These are phyloP conservation scores for Thamnophis sirtalis DNA, from an alignment of 2,113 vertebrate species.

Conservation along the genomic window DNA sequence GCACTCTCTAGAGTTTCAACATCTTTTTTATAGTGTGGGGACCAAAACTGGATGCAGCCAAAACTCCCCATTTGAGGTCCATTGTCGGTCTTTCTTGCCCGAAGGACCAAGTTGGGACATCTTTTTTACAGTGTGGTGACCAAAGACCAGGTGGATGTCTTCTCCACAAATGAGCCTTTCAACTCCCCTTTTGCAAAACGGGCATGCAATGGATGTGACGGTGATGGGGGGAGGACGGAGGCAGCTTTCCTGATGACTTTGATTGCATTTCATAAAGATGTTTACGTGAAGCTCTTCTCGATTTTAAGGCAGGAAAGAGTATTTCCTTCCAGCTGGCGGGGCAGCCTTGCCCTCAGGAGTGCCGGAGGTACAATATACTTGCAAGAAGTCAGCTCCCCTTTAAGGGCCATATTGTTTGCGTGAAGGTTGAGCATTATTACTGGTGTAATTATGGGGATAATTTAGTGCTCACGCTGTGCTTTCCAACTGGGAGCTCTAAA, in stretches of 20 bases:
- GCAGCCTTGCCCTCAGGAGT: conserved; percentile 12
- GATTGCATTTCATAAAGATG: not conserved
- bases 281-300: not conserved
- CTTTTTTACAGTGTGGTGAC: too few relatives aligned
- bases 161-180: not conserved
- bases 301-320: not conserved
- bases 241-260: not conserved
- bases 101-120: too few relatives aligned
- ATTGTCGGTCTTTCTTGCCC: too few relatives aligned
- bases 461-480: conserved; percentile 43
- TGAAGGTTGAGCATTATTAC: conserved; percentile 47
- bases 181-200: not conserved
- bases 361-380: conserved; percentile 13
- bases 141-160: not conserved
- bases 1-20: too few relatives aligned
- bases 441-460: conserved; percentile 49
- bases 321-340: not conserved
- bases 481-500: conserved; percentile 57
- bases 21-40: too few relatives aligned
- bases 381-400: conserved; percentile 38
- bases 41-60: not conserved
- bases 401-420: conserved; percentile 39
- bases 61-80: too few relatives aligned
- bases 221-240: fast-evolving
- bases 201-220: not conserved